These are phyloP conservation scores for Boleophthalmus pectinirostris DNA, from an alignment of 2,113 vertebrate genomes.

Conservation along the genomic window DNA sequence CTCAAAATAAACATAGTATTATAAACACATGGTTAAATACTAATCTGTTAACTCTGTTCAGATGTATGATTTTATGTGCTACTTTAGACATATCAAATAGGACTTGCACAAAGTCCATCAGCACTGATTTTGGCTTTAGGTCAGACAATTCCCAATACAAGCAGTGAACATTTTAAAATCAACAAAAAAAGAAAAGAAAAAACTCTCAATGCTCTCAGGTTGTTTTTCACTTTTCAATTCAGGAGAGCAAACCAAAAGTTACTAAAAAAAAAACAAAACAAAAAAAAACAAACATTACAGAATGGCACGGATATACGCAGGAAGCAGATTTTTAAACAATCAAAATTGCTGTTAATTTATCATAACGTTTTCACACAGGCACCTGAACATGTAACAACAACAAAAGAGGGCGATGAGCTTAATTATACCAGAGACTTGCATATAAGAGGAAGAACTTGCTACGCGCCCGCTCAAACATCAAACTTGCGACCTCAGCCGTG, in stretches of 20 bases:
- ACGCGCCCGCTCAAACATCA: constrained; percentile 36
- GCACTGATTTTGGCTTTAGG: constrained; percentile 55
- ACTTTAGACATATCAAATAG: constrained; percentile 43
- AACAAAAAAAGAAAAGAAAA: constrained; percentile 12
- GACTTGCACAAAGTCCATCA: constrained; percentile 31
- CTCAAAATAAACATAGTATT: constrained; percentile 32
- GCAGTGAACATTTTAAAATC: constrained; percentile 28
- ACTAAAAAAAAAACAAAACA: constrained; percentile 19
- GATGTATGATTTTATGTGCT: constrained; percentile 57
- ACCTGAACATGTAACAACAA: constrained; percentile 66
- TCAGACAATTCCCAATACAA: constrained; percentile 35
- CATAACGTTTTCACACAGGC: constrained; percentile 60
- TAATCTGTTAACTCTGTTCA: constrained; percentile 59
- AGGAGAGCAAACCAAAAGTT: constrained; percentile 48
- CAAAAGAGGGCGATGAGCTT: background rate
- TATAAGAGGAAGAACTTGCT: constrained; percentile 69
- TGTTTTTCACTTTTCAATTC: constrained; percentile 30
- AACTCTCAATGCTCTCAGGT: constrained; percentile 41
- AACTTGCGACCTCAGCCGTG: constrained; percentile 33
- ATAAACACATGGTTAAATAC: constrained; percentile 51
- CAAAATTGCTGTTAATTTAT: constrained; percentile 59
- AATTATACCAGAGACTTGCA: constrained; percentile 67
- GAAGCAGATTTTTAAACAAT: constrained; percentile 67
- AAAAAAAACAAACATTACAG: constrained; percentile 3
- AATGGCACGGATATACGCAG: constrained; percentile 68